Conservation (phyloP, 2,888 invertebrate species). For the Drosophila rellima region DNA sequence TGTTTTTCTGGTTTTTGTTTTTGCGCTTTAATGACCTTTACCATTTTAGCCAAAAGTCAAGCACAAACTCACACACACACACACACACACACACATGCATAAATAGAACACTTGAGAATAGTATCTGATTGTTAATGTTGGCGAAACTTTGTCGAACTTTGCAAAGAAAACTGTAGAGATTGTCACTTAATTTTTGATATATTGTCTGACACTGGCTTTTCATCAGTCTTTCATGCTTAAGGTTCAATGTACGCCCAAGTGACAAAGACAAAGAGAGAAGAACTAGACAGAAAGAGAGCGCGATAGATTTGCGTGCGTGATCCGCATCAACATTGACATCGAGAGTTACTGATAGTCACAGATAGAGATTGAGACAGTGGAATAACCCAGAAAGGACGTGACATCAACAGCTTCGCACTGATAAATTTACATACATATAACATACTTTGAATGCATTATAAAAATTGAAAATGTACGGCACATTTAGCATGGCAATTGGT, state of each 20-base stretch:
- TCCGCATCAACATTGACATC: constrained; percentile 34
- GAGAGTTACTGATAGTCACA: constrained; percentile 24
- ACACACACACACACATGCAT: constrained; percentile 14
- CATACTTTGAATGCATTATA: neutral
- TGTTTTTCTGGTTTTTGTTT: constrained; percentile 17
- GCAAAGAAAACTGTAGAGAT: constrained; percentile 3
- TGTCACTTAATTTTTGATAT: constrained; percentile 7
- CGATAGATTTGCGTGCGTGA: constrained; percentile 44
- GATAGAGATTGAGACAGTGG: constrained; percentile 20
- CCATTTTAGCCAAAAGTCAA: constrained; percentile 57
- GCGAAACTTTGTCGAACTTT: constrained; percentile 4
- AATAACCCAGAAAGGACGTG: constrained; percentile 58
- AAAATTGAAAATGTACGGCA: constrained; percentile 10
- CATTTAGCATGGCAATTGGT: constrained; percentile 50
- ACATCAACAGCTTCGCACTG: constrained; percentile 22
- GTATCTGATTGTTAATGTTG: constrained; percentile 9
- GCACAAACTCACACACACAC: constrained; percentile 19
- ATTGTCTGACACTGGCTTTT: constrained; percentile 36
- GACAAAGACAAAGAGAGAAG: constrained; percentile 6
- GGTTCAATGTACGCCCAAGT: constrained; percentile 50
- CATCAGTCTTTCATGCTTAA: constrained; percentile 18
- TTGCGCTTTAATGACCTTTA: constrained; percentile 57
- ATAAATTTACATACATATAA: constrained; percentile 13
- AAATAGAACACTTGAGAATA: constrained; percentile 25
- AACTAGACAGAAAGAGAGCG: neutral